Percentiles rank a stretch among this genome's conserved stretches.
Conservation (phyloP, 2,797 vertebrate species). For the Chaetophractus vellerosus region DNA sequence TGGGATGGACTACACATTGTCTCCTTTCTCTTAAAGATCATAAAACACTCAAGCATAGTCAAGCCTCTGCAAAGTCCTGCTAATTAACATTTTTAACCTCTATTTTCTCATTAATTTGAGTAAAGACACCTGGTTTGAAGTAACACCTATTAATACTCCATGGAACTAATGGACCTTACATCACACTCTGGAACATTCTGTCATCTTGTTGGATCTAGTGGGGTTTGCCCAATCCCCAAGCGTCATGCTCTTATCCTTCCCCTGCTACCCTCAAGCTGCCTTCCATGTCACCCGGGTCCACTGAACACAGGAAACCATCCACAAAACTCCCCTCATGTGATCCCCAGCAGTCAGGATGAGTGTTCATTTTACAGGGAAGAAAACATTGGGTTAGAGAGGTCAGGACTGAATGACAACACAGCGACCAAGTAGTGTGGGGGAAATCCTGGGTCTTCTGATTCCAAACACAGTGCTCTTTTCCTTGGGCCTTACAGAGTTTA, state of each 20-base stretch:
- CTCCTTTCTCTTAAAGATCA: background rate
- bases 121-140: background rate
- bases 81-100: background rate
- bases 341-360: background rate
- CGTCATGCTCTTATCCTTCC: background rate
- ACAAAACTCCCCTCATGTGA: background rate
- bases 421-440: rapidly evolving
- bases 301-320: background rate
- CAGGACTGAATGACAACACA: background rate
- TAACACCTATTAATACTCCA: background rate
- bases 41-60: background rate
- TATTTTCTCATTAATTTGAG: conserved; percentile 5
- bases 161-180: background rate
- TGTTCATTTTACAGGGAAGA: background rate
- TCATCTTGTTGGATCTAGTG: background rate
- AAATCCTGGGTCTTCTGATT: background rate
- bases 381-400: background rate
- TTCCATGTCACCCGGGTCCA: background rate
- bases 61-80: background rate
- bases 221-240: background rate
- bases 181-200: background rate
- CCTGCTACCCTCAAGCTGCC: background rate
- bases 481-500: background rate
- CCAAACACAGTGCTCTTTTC: background rate
- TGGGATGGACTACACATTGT: background rate